Evolutionary conservation across 2,797 vertebrate species (phyloP).

Genomic region (Microchirus variegatus): DNA sequence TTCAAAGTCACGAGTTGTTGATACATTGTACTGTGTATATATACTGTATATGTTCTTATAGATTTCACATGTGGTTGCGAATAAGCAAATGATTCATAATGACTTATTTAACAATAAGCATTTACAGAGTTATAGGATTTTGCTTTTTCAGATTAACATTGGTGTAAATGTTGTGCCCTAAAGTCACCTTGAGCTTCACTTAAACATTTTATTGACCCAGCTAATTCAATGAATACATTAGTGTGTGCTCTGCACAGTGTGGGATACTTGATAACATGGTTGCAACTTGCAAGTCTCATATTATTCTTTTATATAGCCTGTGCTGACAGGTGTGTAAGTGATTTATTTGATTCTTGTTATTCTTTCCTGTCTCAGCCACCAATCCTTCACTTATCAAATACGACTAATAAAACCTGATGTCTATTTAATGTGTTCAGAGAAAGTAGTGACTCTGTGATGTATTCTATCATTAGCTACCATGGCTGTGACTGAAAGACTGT

Average conservation of each 20-base stretch:
- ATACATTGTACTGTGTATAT: neutral
- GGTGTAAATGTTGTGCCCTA: no score
- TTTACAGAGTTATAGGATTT: no score
- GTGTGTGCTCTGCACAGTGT: neutral
- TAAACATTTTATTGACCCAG: neutral
- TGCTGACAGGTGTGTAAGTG: no score
- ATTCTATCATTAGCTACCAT: conserved; percentile 12
- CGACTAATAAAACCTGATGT: conserved; percentile 25
- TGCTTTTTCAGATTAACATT: no score
- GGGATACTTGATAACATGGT: neutral
- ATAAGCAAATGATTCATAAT: no score
- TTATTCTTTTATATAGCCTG: no score
- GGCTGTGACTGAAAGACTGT: conserved; percentile 22
- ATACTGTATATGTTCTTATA: no score
- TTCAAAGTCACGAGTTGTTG: neutral
- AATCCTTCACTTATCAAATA: conserved; percentile 4
- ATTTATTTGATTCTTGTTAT: neutral
- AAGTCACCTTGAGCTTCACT: neutral
- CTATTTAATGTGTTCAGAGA: conserved; percentile 22
- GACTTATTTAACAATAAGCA: no score
- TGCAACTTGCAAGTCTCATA: neutral
- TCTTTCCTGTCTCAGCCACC: conserved; percentile 5
- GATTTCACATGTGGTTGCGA: no score
- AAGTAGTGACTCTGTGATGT: conserved; percentile 9
- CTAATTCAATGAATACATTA: neutral